Evolutionary conservation across 2,888 invertebrate species (phyloP).

Genomic region (Rugalucina vietnamica): DNA sequence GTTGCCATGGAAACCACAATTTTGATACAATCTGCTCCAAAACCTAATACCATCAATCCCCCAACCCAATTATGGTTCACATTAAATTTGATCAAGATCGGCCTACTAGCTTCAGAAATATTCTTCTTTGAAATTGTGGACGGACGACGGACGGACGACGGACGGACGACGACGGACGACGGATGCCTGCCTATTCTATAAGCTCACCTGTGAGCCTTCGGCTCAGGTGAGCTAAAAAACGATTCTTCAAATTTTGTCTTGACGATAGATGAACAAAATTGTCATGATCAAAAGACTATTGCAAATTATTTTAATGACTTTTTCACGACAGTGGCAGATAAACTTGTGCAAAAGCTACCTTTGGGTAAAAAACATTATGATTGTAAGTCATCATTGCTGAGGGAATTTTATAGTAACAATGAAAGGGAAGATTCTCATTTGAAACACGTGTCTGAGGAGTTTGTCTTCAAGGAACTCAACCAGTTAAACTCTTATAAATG

Average conservation of each 20-base stretch:
- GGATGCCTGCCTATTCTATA: too few relatives aligned
- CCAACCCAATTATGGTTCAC: too few relatives aligned
- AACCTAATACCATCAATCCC: too few relatives aligned
- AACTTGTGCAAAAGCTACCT: background rate
- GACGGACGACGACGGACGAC: too few relatives aligned
- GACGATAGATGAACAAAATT: background rate
- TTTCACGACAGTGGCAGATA: background rate
- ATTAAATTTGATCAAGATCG: too few relatives aligned
- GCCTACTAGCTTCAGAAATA: too few relatives aligned
- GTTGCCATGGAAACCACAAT: too few relatives aligned
- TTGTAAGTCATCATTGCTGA: background rate
- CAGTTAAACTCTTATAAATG: background rate
- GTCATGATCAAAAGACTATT: background rate
- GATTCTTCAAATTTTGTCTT: background rate
- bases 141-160: too few relatives aligned
- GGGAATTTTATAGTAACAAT: background rate
- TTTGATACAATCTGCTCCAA: too few relatives aligned
- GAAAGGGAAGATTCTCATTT: background rate
- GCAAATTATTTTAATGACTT: background rate
- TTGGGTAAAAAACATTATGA: background rate
- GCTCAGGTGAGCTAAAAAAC: too few relatives aligned
- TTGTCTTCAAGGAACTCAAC: background rate
- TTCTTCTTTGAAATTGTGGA: too few relatives aligned
- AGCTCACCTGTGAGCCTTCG: too few relatives aligned
- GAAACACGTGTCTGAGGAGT: background rate